Conservation (phyloP, 2,113 vertebrate species). For the Phylloscopus trochilus region DNA sequence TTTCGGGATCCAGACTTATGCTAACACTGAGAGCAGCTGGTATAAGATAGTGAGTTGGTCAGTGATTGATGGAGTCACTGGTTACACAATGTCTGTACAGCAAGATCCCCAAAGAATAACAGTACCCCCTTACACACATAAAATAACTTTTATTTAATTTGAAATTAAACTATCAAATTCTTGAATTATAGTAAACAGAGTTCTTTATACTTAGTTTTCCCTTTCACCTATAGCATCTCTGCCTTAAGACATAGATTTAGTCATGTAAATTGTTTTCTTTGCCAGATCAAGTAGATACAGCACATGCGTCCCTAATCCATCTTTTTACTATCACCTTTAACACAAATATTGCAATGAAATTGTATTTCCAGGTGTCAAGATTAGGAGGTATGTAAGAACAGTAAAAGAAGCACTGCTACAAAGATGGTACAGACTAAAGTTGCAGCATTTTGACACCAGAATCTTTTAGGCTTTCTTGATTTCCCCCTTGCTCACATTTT, state of each 20-base stretch:
- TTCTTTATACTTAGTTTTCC: not conserved
- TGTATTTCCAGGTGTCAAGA: not conserved
- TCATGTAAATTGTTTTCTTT: not conserved
- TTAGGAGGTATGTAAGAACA: not conserved
- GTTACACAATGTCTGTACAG: not conserved
- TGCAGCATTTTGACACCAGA: rapidly evolving
- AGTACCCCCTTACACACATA: rapidly evolving
- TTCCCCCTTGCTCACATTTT: not conserved
- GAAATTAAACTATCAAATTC: not conserved
- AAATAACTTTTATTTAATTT: not conserved
- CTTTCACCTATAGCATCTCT: not conserved
- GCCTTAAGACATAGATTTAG: not conserved
- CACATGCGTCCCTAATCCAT: not conserved
- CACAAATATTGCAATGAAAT: not conserved
- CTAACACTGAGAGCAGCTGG: not conserved
- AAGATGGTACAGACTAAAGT: not conserved
- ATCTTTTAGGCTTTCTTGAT: not conserved
- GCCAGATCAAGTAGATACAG: not conserved
- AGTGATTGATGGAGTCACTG: not conserved
- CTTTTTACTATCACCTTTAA: not conserved
- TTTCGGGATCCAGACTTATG: not conserved
- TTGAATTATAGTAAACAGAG: not conserved
- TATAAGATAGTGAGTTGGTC: not conserved
- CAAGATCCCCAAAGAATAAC: not conserved
- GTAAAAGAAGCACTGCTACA: not conserved